phyloP scores from a whole-genome alignment of 1,140 invertebrate genomes.

The Atta colombica region DNA sequence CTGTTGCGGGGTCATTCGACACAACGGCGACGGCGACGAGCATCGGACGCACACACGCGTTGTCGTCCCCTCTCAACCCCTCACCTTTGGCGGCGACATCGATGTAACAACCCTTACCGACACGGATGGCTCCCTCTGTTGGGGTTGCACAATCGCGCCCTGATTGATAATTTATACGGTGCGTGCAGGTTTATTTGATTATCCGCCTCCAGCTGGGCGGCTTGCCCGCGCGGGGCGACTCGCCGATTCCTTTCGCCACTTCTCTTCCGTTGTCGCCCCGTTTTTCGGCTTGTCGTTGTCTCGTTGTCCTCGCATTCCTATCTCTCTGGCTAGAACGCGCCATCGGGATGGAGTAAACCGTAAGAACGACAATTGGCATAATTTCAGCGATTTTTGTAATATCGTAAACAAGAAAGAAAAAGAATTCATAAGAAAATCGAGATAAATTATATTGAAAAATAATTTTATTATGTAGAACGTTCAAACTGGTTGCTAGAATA shows the following conservation, averaged over 20 bases:
- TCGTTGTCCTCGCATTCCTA: background rate
- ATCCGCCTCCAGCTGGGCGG: constrained; percentile 77
- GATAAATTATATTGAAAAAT: no score
- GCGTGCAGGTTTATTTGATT: constrained; percentile 86
- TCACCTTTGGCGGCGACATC: constrained; percentile 34
- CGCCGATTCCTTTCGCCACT: constrained; percentile 52
- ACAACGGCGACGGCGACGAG: constrained; percentile 55
- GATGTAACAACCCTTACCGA: constrained; percentile 83
- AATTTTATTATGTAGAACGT: no score
- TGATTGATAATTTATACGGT: constrained; percentile 87
- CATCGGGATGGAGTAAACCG: background rate
- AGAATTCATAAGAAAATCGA: no score
- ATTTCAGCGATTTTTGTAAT: background rate
- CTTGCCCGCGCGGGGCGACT: constrained; percentile 33
- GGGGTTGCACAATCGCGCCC: constrained; percentile 85
- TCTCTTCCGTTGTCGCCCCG: constrained; percentile 7
- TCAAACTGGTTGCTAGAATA: no score
- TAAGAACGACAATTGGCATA: background rate
- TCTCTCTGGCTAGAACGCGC: no score
- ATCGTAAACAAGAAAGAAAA: background rate
- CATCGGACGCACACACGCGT: constrained; percentile 71
- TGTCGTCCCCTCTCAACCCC: background rate
- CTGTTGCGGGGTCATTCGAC: constrained; percentile 81
- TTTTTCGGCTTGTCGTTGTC: background rate
- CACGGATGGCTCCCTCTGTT: constrained; percentile 80